Evolutionary conservation across 2,888 invertebrate genomes (phyloP).

Genomic region (Acholoe squamosa): DNA sequence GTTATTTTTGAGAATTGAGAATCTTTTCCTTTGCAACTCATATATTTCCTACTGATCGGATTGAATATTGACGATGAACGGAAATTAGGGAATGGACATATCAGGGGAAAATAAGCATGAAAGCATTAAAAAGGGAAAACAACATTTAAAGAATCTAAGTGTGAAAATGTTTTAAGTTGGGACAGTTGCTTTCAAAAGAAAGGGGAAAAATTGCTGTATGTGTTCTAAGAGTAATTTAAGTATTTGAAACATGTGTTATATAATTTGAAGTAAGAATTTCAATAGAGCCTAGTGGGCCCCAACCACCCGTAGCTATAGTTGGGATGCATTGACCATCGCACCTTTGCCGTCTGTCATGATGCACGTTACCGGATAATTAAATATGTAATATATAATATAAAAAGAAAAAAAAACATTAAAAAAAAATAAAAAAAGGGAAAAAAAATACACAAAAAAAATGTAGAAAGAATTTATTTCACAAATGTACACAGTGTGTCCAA

Average conservation of each 20-base stretch:
- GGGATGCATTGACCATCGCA: slow-evolving; percentile 53
- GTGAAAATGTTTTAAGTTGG: too few species aligned
- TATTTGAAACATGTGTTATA: not conserved
- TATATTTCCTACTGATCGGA: not conserved
- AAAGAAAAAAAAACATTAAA: not conserved
- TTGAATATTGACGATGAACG: not conserved
- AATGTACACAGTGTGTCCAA: slow-evolving; percentile 43
- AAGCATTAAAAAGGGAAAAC: too few species aligned
- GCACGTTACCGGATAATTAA: slow-evolving; percentile 59
- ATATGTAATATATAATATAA: slow-evolving; percentile 21
- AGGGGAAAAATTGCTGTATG: not conserved
- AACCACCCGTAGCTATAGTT: slow-evolving; percentile 32
- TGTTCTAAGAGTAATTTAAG: not conserved
- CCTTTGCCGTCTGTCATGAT: slow-evolving; percentile 60
- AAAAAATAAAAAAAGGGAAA: slow-evolving; percentile 17
- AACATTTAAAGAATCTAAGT: too few species aligned
- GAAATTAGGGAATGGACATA: not conserved
- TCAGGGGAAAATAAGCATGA: too few species aligned
- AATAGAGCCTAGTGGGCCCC: slow-evolving; percentile 46
- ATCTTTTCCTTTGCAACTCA: not conserved
- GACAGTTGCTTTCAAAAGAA: too few species aligned
- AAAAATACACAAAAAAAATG: slow-evolving; percentile 27
- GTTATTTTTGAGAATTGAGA: not conserved
- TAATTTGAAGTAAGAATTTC: not conserved
- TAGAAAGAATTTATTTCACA: slow-evolving; percentile 20